These are phyloP conservation scores for Bembecia ichneumoniformis DNA, from an alignment of 2,888 invertebrate genomes.

Conservation along the genomic window DNA sequence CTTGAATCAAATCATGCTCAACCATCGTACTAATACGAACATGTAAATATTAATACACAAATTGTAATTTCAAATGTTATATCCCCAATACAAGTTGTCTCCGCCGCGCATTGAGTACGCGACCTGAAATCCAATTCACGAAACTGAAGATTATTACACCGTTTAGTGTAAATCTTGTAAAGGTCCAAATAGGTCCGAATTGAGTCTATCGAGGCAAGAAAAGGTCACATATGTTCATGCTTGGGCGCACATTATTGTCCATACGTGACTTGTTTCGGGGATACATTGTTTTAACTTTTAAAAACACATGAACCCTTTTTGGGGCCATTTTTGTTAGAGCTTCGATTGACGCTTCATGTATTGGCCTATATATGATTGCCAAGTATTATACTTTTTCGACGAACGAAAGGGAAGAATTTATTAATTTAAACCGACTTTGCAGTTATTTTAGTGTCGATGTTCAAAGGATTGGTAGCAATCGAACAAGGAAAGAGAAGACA, in stretches of 20 bases:
- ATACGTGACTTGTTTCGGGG: slow-evolving; percentile 34
- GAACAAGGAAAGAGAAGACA: no score
- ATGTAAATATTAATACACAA: no score
- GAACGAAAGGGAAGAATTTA: no score
- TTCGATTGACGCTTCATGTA: no score
- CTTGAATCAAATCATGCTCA: no score
- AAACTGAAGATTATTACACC: neutral
- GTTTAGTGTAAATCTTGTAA: slow-evolving; percentile 25
- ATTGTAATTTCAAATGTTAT: no score
- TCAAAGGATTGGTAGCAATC: no score
- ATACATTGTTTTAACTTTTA: slow-evolving; percentile 23
- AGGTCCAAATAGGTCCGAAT: slow-evolving; percentile 23
- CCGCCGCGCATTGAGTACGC: neutral
- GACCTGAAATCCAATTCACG: neutral
- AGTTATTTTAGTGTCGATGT: no score
- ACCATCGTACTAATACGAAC: no score
- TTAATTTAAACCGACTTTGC: no score
- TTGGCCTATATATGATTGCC: no score
- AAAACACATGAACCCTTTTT: slow-evolving; percentile 18
- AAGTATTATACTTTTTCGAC: no score
- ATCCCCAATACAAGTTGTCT: neutral
- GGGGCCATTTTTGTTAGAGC: neutral
- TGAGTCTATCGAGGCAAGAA: slow-evolving; percentile 19
- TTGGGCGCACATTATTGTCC: slow-evolving; percentile 22
- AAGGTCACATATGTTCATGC: slow-evolving; percentile 26